Evolutionary conservation across 2,113 vertebrate genomes (phyloP).

Genomic region (Thamnaconus septentrionalis): DNA sequence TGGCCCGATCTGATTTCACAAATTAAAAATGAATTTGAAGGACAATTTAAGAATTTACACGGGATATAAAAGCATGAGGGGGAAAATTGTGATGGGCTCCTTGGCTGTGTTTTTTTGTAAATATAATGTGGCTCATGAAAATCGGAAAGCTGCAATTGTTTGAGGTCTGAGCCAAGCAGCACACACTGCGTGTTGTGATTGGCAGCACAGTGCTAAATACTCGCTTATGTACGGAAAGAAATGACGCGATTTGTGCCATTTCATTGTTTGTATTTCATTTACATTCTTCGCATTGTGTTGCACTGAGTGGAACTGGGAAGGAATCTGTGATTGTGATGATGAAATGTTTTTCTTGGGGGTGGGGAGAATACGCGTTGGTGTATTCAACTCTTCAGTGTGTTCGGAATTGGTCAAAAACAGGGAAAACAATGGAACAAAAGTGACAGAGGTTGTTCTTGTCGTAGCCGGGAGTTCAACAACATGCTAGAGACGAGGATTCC

Average conservation of each 20-base stretch:
- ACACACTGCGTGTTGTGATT: not conserved
- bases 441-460: too few relatives aligned
- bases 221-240: too few relatives aligned
- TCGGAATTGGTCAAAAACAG: too few relatives aligned
- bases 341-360: not conserved
- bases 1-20: conserved; percentile 7
- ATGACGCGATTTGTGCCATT: conserved; percentile 33
- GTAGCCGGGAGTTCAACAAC: too few relatives aligned
- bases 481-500: too few relatives aligned
- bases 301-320: conserved; percentile 31
- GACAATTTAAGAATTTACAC: not conserved
- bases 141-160: not conserved
- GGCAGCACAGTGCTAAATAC: not conserved
- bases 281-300: conserved; percentile 37
- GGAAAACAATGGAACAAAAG: too few relatives aligned
- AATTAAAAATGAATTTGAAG: not conserved
- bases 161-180: too few relatives aligned
- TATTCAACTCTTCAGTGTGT: too few relatives aligned
- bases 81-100: conserved; percentile 12
- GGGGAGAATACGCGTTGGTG: not conserved
- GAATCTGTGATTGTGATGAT: not conserved
- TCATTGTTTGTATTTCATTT: conserved; percentile 15
- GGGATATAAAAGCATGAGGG: not conserved
- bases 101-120: not conserved
- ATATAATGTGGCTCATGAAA: conserved; percentile 11